Base-by-base conservation (phyloP, 30 jellyfish, hydroid and myxozoan species). In the Catostylus mosaicus region DNA sequence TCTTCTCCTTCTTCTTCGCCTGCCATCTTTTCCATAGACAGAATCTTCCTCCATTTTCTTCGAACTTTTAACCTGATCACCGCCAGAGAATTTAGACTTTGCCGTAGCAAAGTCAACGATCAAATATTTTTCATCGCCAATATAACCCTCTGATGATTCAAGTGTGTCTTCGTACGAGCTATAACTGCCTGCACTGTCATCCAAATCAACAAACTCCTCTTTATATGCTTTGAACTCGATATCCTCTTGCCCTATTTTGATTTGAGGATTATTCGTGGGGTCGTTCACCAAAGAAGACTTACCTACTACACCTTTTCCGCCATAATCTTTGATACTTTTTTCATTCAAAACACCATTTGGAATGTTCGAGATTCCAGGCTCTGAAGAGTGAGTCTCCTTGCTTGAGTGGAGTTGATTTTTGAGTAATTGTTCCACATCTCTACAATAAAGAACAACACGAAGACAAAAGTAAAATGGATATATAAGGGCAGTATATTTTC, bases 71-170 rank as follows among this genome's bases (percentile, higher is more conserved):
- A 78, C 29, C 36, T 56, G 43, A 9, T 30, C 82, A n/a, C 27
- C 11, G 7, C 69, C 45, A 19, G 4, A 35, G 32, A 45, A 27
- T 19, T 48, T 30, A 2, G 36, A 18, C 40, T 78, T 65, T 34
- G 54, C 82, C 20, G 60, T 37, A 35, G 80, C 75, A 30, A 92
- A 82, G 77, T 92, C 98, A 48, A 92, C 96, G 6, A 92, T 91
- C 4, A 92, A 73, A 54, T 92, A 92, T 35, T 73, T 92, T 38
- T 92, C 98, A 67, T 92, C 93, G 0, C 96, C 97, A 24, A 86
- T 54, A n/a, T 65, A 62, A 22, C 87, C 93, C 30, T 76, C 89
- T 78, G 87, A 76, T 18, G 97, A 92, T 36, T 77, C 88, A 29
- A 87, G 48, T 31, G 43, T 29, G 2, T 76, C 89, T 35, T 86